Evolutionary conservation across 2,797 vertebrate species (phyloP), one percentile per base, ranked within the genome.

Genomic region (Sebastiscus albofasciatus): DNA sequence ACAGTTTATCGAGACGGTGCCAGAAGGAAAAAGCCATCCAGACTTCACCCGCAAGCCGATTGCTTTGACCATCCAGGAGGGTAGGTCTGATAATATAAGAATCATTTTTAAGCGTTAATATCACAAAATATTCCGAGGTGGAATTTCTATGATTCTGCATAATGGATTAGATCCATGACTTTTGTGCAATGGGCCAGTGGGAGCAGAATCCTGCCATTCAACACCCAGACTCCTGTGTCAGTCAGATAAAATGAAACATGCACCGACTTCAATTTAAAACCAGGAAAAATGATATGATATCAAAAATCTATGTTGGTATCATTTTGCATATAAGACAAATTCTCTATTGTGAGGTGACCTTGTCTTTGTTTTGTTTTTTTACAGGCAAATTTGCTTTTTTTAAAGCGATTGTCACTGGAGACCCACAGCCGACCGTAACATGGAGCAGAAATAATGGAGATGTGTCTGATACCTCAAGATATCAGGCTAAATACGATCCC

Each of bases 341-440:
- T 58, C 9, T 66, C 13, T 33, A 72, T 10, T 24, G 64, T 29
- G 26, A 29, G 64, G 24, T 66, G 39, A 66, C 24, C 64, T 66
- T 26, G 24, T 27, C 8, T 68, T 7, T 52, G 22, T 54, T 29
- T 14, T 10, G 9, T 20, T 24, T 64, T 56, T 36, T 68, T 12
- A 20, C 93, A 98, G 97, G 97, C 18, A 97, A 97, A 94, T 95
- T 94, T 83, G 96, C 97, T 64, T 83, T 96, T 88, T 97, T 98
- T 78, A 96, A 96, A 89, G 97, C 95, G 29, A 94, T 96, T 81
- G 95, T 97, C 62, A 95, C 71, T 12, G 97, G 97, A 69, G 93
- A 97, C 2, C 96, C 97, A 16, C 18, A 33, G 33, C 96, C 97
- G 0, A 75, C 93, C 0, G 95, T 97, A 66, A 87, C 80, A 26